Evolutionary conservation across 1,140 invertebrate species (phyloP), one percentile per base, ranked within the genome.

Genomic region (Micrasema longulum): DNA sequence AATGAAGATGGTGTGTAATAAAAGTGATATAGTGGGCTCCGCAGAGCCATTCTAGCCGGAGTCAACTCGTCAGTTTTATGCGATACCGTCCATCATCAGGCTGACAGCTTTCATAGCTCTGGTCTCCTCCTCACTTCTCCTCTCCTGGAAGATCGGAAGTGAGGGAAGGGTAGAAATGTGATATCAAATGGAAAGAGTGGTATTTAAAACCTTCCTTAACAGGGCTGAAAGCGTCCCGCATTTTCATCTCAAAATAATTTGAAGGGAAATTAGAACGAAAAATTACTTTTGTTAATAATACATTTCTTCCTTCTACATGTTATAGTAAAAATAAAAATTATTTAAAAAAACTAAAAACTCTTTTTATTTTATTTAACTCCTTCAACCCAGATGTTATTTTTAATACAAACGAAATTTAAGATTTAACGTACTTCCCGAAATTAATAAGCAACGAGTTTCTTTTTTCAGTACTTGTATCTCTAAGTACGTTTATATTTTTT

Each of bases 1-100:
- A 85, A 85, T 85, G 84, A 85, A 85, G 84, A 85, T 85, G 83
- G 84, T 82, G 83, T 84, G 82, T 84, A 85, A 85, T 85, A 85
- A 85, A 85, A 85, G 81, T 85, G 84, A 85, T 85, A 85, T 85
- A 85, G 79, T 82, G 82, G 82, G 82, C 84, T 85, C 84, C 82
- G 79, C 80, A 83, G 83, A 80, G 83, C 84, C 83, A 84, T 85
- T 85, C 79, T 79, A 78, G 77, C 76, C 76, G 77, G 80, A 79
- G 72, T 78, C 79, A 80, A 79, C 80, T 85, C 84, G 84, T 85
- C 84, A 85, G 84, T 80, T 84, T 85, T 85, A 85, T 84, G 78
- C 79, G 76, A 73, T 72, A 81, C 83, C 81, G 84, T 85, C 82
- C 78, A 83, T 85, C 84, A 84, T 80, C 31, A 35, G 72, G 38